A percentile compares a stretch with the other conserved stretches of the same genome.
Conservation (phyloP, 2,113 vertebrate species). For the Phylloscopus whistleri region DNA sequence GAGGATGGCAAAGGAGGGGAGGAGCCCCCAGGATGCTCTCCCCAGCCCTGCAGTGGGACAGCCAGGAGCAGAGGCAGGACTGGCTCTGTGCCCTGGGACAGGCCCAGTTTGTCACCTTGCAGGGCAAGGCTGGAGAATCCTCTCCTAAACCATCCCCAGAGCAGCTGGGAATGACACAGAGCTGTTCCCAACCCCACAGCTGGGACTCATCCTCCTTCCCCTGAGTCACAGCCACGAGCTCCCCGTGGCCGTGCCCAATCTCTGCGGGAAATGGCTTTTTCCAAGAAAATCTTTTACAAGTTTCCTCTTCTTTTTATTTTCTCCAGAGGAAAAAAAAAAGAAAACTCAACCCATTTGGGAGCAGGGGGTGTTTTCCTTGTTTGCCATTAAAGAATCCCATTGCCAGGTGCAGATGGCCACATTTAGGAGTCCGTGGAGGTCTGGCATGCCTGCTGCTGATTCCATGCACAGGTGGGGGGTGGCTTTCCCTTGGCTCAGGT, state of each 20-base stretch:
- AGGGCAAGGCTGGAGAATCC: neutral
- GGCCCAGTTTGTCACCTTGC: neutral
- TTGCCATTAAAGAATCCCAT: neutral
- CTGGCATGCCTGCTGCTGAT: neutral
- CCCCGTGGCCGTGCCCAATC: fast-evolving
- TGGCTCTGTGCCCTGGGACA: neutral
- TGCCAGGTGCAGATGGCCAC: neutral
- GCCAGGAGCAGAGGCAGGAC: neutral
- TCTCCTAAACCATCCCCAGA: fast-evolving
- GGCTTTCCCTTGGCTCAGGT: neutral
- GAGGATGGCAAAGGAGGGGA: neutral
- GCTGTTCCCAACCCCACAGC: neutral
- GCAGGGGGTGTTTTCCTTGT: neutral
- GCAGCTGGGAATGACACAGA: fast-evolving
- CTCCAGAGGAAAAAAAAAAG: fast-evolving
- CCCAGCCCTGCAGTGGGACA: fast-evolving
- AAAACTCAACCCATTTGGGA: neutral
- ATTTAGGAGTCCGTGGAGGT: neutral
- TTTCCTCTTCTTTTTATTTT: neutral
- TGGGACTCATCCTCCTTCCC: neutral
- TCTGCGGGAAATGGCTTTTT: neutral
- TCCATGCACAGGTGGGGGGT: neutral
- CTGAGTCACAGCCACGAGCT: neutral
- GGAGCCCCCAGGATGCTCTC: fast-evolving
- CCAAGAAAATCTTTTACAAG: neutral